Percentiles rank a stretch among this genome's conserved stretches.
Evolutionary conservation across 37 sponge, comb jelly and placozoan species (phyloP).

Genomic region (Axinella damicornis): DNA sequence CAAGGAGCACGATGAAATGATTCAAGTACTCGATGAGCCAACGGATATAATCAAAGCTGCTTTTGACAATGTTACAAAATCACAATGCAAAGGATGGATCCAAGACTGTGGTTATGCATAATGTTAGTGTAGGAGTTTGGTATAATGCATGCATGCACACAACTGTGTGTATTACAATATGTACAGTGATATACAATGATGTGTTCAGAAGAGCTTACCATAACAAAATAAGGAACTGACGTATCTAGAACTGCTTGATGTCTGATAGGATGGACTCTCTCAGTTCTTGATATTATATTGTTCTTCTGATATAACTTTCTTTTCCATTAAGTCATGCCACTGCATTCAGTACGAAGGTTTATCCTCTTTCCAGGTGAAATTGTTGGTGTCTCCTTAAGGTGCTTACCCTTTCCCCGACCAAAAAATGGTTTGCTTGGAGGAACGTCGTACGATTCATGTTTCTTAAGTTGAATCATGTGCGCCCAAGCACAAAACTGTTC

Average conservation of each 20-base stretch:
- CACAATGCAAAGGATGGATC: not conserved
- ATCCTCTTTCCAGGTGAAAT: conserved; percentile 50
- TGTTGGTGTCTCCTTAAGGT: not conserved
- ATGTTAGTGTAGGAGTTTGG: not conserved
- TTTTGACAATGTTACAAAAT: not conserved
- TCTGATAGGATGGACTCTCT: conserved; percentile 45
- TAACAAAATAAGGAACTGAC: no score
- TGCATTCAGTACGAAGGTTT: conserved; percentile 26
- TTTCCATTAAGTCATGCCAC: conserved; percentile 52
- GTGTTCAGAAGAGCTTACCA: not conserved
- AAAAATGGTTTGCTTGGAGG: conserved; percentile 62
- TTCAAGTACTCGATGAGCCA: not conserved
- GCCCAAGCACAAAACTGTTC: conserved; percentile 61
- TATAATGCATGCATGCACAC: no score
- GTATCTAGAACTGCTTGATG: conserved; percentile 40
- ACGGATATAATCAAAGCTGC: conserved; percentile 8
- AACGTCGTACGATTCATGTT: conserved; percentile 45
- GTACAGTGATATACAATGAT: no score
- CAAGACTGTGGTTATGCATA: not conserved
- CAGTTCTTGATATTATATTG: conserved; percentile 32
- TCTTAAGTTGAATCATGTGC: conserved; percentile 55
- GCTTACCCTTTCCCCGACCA: not conserved
- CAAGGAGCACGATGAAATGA: conserved; percentile 45
- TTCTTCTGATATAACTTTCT: conserved; percentile 22
- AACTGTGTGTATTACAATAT: no score